Percentiles rank a stretch among this genome's conserved stretches.
These are phyloP conservation scores for Myrmecobius fasciatus DNA, from an alignment of 2,113 vertebrate species.

Conservation along the genomic window DNA sequence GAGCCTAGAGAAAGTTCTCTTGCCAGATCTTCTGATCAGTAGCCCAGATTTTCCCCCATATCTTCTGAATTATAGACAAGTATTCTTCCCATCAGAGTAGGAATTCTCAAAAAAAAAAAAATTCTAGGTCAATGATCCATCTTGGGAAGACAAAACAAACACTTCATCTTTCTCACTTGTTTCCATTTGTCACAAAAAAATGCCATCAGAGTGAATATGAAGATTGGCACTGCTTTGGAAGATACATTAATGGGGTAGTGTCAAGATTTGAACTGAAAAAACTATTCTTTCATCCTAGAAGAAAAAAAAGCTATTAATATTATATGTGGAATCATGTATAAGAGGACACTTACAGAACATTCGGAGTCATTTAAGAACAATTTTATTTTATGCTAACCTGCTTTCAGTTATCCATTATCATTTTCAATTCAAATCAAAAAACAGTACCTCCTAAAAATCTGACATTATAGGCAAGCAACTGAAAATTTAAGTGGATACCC, in stretches of 20 bases:
- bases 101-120: background rate
- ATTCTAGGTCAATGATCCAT: background rate
- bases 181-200: background rate
- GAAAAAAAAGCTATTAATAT: background rate
- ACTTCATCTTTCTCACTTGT: background rate
- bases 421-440: background rate
- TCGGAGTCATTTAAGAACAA: background rate
- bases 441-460: background rate
- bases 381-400: background rate
- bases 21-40: background rate
- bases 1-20: background rate
- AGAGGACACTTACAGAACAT: background rate
- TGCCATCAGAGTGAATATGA: background rate
- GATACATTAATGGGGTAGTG: background rate
- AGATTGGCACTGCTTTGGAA: background rate
- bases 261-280: background rate
- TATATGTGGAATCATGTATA: background rate
- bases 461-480: background rate
- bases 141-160: background rate
- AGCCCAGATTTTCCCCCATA: background rate
- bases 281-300: background rate
- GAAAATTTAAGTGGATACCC: no score
- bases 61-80: background rate
- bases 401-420: background rate
- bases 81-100: background rate